phyloP scores from a whole-genome alignment of 2,113 vertebrate species.

The Nibea coibor region DNA sequence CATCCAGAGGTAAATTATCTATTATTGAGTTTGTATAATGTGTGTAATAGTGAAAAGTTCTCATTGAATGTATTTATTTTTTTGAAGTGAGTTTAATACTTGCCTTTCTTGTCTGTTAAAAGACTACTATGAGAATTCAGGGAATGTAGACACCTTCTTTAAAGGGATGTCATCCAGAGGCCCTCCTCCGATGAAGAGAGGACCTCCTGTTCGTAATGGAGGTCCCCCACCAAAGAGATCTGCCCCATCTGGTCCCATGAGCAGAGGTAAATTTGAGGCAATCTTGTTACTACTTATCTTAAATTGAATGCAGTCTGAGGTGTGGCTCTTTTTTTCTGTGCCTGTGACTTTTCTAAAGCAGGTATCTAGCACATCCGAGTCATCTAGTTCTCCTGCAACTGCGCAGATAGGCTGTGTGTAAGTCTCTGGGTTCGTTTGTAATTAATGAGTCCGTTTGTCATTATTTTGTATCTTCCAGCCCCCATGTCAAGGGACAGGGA shows the following conservation, averaged over 20 bases:
- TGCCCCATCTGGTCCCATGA: constrained; percentile 93
- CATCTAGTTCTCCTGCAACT: background rate
- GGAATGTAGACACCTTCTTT: constrained; percentile 78
- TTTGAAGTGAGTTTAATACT: constrained; percentile 24
- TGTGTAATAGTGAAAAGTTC: background rate
- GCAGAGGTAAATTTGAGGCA: constrained; percentile 85
- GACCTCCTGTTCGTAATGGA: constrained; percentile 93
- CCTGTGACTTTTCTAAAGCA: too few species aligned
- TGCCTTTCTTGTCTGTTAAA: constrained; percentile 40
- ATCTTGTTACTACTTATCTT: background rate
- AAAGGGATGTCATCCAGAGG: constrained; percentile 93
- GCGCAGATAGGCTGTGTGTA: background rate
- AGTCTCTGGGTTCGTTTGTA: background rate
- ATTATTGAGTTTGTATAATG: background rate
- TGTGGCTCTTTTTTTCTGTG: background rate
- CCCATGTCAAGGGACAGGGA: constrained; percentile 95
- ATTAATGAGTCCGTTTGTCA: background rate
- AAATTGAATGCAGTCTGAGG: background rate
- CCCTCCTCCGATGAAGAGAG: constrained; percentile 95
- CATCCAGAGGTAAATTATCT: constrained; percentile 86
- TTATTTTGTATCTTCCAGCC: constrained; percentile 75
- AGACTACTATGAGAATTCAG: constrained; percentile 78
- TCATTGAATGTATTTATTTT: constrained; percentile 22
- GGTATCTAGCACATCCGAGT: too few species aligned
- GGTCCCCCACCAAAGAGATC: constrained; percentile 95